phyloP scores from a whole-genome alignment of 2,797 vertebrate species.

The Clarias fuscus region DNA sequence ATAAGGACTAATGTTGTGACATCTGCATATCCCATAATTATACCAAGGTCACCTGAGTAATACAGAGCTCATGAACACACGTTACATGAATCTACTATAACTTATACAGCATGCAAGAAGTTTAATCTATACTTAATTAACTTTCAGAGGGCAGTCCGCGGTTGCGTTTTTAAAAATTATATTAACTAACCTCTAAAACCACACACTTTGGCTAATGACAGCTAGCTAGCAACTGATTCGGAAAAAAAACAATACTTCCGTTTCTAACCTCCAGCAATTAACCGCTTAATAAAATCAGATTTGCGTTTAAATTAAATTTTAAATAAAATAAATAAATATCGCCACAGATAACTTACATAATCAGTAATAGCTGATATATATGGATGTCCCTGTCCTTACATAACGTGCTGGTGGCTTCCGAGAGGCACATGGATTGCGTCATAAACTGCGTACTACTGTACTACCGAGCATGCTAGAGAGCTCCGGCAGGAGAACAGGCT shows the following conservation, averaged over 20 bases:
- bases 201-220: neutral
- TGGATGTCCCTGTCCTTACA: conserved; percentile 48
- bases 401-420: conserved; percentile 18
- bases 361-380: neutral
- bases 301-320: neutral
- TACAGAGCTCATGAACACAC: neutral
- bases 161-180: neutral
- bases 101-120: neutral
- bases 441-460: neutral
- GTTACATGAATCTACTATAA: neutral
- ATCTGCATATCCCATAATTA: neutral
- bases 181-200: neutral
- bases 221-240: neutral
- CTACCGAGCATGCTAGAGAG: neutral
- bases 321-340: neutral
- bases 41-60: neutral
- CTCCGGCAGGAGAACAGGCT: neutral
- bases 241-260: neutral
- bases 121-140: neutral
- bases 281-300: neutral
- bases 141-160: neutral
- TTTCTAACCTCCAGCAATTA: neutral
- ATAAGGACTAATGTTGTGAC: neutral
- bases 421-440: neutral
- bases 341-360: neutral